Evolutionary conservation across 2,113 vertebrate genomes (phyloP).

Genomic region (Boleophthalmus pectinirostris): DNA sequence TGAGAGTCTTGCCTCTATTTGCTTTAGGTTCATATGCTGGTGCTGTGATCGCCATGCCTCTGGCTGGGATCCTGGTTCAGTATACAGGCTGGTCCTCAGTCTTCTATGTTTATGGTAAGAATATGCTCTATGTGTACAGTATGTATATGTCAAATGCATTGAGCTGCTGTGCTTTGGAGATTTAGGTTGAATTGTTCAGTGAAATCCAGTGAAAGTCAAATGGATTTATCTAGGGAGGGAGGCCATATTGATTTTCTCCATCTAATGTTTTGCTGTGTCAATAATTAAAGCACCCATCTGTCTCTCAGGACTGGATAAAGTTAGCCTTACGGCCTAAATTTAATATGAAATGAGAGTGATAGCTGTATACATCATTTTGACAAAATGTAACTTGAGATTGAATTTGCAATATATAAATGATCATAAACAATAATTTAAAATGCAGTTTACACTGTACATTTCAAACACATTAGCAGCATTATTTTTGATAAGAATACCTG

Average conservation of each 20-base stretch:
- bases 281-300: constrained; percentile 48
- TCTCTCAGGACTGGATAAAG: constrained; percentile 44
- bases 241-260: constrained; percentile 66
- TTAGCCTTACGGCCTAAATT: constrained; percentile 45
- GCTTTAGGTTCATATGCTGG: constrained; percentile 92
- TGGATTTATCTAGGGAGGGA: constrained; percentile 64
- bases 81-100: constrained; percentile 97
- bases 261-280: constrained; percentile 60
- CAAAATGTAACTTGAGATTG: no score
- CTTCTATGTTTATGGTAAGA: constrained; percentile 96
- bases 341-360: constrained; percentile 16
- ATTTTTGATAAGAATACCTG: no score
- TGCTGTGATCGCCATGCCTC: constrained; percentile 96
- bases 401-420: no score
- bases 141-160: neutral
- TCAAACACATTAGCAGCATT: no score
- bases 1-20: neutral
- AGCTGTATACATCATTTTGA: no score
- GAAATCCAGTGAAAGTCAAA: constrained; percentile 62
- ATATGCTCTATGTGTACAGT: neutral
- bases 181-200: constrained; percentile 21
- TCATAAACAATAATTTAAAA: no score
- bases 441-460: no score
- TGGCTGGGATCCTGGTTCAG: constrained; percentile 96
- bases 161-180: constrained; percentile 13